Base-by-base conservation (phyloP, 2,888 invertebrate genomes). In the Dioctria rufipes region DNA sequence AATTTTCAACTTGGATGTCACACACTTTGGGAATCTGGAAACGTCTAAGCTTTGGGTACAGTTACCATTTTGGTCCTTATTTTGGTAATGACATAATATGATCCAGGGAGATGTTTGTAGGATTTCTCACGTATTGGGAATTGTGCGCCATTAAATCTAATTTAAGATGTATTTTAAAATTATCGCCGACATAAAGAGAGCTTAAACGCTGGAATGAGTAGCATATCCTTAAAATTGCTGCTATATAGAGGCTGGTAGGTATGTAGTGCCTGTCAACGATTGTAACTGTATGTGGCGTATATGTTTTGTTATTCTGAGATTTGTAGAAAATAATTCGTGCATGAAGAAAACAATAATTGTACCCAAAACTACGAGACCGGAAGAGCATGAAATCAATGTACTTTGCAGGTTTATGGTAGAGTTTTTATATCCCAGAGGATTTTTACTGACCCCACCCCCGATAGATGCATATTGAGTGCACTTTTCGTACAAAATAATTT, bases 91-190 rank as follows among this genome's bases (percentile, higher is more conserved):
- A 25, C 25, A 25, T 25, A 25, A 25, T 25, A 54, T n/a, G 46
- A 2, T n/a, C 11, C 54, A 54, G 54, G 11, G 11, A n/a, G 54
- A 54, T 54, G 54, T 54, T 54, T 8, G 11, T 5, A 37, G 69
- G 25, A n/a, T 51, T 37, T 4, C 39, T 69, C 69, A 69, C 69
- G 69, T 69, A 69, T 69, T 69, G 69, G 51, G 69, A 69, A 69
- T 69, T 69, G 69, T 69, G 69, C 11, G 51, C 69, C 11, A 9
- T 51, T 69, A 51, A 69, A 69, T 51, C 69, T 54, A 69, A 69
- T 69, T 69, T 69, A 39, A 51, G 69, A 51, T 69, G 51, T 69
- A 69, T 69, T 69, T 69, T 69, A 54, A 69, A 69, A 69, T 69
- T 51, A 69, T 51, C 69, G 11, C 54, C 6, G 54, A n/a, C 54